Evolutionary conservation across 2,113 vertebrate species (phyloP).

Genomic region (Lutjanus erythropterus): DNA sequence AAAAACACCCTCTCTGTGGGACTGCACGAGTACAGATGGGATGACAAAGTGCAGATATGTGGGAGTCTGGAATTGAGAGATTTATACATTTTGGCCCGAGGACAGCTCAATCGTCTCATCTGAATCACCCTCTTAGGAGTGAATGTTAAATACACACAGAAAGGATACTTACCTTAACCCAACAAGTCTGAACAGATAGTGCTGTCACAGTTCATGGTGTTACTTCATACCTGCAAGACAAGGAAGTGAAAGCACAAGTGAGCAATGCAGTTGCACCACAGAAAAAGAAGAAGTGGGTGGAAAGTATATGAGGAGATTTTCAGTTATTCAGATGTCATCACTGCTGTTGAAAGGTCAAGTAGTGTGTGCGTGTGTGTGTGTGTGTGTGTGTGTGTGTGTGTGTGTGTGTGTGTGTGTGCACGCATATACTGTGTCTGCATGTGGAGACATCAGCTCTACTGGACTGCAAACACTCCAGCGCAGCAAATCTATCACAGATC

Average conservation of each 20-base stretch:
- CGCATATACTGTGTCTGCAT: slow-evolving; percentile 35
- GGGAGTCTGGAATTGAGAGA: slow-evolving; percentile 44
- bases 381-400: slow-evolving; percentile 24
- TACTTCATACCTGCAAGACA: slow-evolving; percentile 62
- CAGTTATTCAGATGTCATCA: slow-evolving; percentile 65
- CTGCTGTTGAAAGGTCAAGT: slow-evolving; percentile 70
- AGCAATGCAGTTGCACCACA: slow-evolving; percentile 68
- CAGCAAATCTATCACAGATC: slow-evolving; percentile 71
- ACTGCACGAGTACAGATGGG: slow-evolving; percentile 40
- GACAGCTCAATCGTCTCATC: slow-evolving; percentile 13
- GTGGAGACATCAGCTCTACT: slow-evolving; percentile 49
- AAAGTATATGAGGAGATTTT: slow-evolving; percentile 65
- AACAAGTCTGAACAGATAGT: slow-evolving; percentile 58
- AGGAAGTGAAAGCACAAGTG: slow-evolving; percentile 74
- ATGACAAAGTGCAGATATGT: slow-evolving; percentile 50
- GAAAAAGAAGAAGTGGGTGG: slow-evolving; percentile 77
- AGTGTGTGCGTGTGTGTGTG: slow-evolving; percentile 12
- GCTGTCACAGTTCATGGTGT: slow-evolving; percentile 46
- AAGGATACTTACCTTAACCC: slow-evolving; percentile 39
- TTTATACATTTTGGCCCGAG: neutral
- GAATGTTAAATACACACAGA: slow-evolving; percentile 41
- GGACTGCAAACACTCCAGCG: slow-evolving; percentile 52
- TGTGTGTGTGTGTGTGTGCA: slow-evolving; percentile 23
- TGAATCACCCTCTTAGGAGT: slow-evolving; percentile 45
- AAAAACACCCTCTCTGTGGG: slow-evolving; percentile 43